phyloP scores from a whole-genome alignment of 2,888 invertebrate species.

The Thereva unica region DNA sequence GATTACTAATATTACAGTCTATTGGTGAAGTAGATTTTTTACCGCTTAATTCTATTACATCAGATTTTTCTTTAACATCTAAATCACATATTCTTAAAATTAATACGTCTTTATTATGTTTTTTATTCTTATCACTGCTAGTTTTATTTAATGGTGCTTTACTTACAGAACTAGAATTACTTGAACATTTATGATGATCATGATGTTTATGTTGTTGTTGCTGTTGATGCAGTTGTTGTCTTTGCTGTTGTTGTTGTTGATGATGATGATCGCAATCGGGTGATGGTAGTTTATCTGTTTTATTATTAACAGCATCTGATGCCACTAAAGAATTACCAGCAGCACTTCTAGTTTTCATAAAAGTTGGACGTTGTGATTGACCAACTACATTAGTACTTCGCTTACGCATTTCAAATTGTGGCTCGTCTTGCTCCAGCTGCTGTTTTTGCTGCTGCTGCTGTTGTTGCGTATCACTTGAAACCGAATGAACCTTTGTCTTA shows the following conservation, averaged over 20 bases:
- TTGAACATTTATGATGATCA: slow-evolving; percentile 33
- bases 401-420: too few species aligned
- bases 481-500: slow-evolving; percentile 37
- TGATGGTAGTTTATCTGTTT: too few species aligned
- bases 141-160: slow-evolving; percentile 36
- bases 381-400: too few species aligned
- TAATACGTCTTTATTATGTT: slow-evolving; percentile 41
- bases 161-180: slow-evolving; percentile 36
- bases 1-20: slow-evolving; percentile 18
- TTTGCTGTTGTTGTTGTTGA: slow-evolving; percentile 10
- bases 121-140: slow-evolving; percentile 37
- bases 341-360: too few species aligned
- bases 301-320: too few species aligned
- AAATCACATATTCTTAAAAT: slow-evolving; percentile 44
- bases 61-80: slow-evolving; percentile 39
- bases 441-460: not conserved
- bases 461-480: slow-evolving; percentile 19
- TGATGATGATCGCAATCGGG: too few species aligned
- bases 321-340: too few species aligned
- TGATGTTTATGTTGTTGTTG: slow-evolving; percentile 20
- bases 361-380: too few species aligned
- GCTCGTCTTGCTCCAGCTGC: not conserved
- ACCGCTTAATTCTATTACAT: slow-evolving; percentile 31
- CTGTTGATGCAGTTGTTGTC: slow-evolving; percentile 1
- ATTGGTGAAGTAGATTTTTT: slow-evolving; percentile 26